These are phyloP conservation scores for Aphaenogaster ashmeadi DNA, from an alignment of 1,140 invertebrate species.

Conservation along the genomic window DNA sequence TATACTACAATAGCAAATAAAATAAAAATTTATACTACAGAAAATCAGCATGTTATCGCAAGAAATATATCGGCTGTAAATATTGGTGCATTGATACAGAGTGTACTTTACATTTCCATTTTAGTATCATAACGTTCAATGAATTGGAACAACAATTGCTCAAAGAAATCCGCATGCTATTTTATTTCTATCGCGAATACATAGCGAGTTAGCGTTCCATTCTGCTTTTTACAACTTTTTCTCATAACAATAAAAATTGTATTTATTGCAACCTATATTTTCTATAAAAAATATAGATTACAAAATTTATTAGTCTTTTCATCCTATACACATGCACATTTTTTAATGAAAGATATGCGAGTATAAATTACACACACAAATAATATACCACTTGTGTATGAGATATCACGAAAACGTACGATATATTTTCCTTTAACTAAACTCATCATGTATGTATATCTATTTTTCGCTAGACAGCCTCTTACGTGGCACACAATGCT, in stretches of 20 bases:
- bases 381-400: not conserved
- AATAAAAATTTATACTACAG: slow-evolving; percentile 13
- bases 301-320: not conserved
- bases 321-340: not conserved
- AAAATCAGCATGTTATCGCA: slow-evolving; percentile 52
- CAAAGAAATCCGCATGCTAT: not conserved
- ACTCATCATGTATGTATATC: not conserved
- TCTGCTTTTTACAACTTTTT: not conserved
- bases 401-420: not conserved
- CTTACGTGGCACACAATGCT: slow-evolving; percentile 26
- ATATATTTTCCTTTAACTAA: slow-evolving; percentile 24
- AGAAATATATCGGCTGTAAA: not conserved
- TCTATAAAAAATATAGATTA: not conserved
- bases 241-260: not conserved
- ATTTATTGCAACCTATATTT: not conserved
- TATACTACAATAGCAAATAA: not conserved
- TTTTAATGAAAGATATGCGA: not conserved
- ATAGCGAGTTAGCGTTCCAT: not conserved
- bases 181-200: not conserved
- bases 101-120: slow-evolving; percentile 7
- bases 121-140: slow-evolving; percentile 4
- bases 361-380: not conserved
- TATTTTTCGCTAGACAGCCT: not conserved
- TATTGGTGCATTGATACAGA: not conserved
- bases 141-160: slow-evolving; percentile 16